A percentile compares a stretch with the other conserved stretches of the same genome.
Conservation (phyloP, 2,113 vertebrate genomes). For the Scopus umbretta region DNA sequence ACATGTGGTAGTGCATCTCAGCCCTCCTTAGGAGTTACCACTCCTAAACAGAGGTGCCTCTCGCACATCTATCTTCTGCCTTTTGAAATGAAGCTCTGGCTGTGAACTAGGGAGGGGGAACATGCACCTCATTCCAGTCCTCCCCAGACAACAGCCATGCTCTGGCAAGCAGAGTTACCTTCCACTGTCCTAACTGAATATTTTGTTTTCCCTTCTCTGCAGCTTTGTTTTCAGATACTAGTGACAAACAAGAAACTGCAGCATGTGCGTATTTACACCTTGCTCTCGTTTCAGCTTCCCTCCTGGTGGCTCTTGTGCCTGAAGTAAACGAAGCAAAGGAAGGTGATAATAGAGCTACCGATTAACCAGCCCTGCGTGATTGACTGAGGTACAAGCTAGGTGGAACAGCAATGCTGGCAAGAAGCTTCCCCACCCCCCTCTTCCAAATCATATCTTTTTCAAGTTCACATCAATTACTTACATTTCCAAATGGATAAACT, state of each 20-base stretch:
- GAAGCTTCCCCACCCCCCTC: background rate
- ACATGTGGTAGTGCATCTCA: background rate
- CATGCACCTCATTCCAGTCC: fast-evolving
- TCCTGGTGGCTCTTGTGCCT: background rate
- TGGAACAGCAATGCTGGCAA: background rate
- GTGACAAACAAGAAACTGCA: background rate
- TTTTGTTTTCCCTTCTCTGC: background rate
- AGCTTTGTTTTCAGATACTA: background rate
- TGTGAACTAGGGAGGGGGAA: background rate
- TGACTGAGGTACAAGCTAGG: background rate
- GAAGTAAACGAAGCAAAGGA: background rate
- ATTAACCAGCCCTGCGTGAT: background rate
- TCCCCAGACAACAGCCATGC: background rate
- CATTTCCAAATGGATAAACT: constrained; percentile 31
- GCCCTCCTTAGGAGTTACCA: background rate
- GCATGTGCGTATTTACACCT: background rate
- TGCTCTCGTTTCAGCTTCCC: background rate
- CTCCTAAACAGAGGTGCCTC: background rate
- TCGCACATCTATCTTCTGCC: fast-evolving
- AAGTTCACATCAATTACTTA: constrained; percentile 44
- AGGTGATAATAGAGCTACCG: constrained; percentile 1
- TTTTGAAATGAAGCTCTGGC: background rate
- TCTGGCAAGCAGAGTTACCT: background rate
- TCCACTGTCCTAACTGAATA: background rate
- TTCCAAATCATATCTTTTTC: constrained; percentile 15